phyloP scores from a whole-genome alignment of 2,888 invertebrate species.

The Zygothrica quintamaculata region DNA sequence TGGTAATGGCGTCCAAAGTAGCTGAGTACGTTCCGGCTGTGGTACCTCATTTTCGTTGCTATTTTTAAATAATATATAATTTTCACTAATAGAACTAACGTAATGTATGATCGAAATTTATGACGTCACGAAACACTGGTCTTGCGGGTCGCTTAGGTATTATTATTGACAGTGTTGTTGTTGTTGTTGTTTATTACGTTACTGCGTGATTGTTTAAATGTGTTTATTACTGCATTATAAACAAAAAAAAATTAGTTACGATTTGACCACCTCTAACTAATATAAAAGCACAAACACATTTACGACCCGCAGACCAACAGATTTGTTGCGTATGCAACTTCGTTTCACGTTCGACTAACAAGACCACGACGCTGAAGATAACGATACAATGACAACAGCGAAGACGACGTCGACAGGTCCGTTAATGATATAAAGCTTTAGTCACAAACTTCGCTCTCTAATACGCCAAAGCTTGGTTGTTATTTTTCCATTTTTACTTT shows the following conservation, averaged over 20 bases:
- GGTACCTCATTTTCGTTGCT: conserved; percentile 46
- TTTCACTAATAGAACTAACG: conserved; percentile 1
- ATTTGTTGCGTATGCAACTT: conserved; percentile 62
- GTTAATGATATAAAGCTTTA: conserved; percentile 28
- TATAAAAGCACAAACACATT: conserved; percentile 20
- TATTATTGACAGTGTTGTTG: neutral
- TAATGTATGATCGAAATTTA: conserved; percentile 27
- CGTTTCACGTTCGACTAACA: conserved; percentile 55
- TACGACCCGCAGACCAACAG: conserved; percentile 58
- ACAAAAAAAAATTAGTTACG: conserved; percentile 56
- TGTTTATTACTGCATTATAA: conserved; percentile 29
- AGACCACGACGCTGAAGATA: conserved; percentile 11
- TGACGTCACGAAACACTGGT: conserved; percentile 49
- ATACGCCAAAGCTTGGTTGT: conserved; percentile 27
- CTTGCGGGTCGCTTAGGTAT: neutral
- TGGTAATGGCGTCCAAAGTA: conserved; percentile 46
- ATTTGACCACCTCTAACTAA: conserved; percentile 19
- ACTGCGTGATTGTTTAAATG: neutral
- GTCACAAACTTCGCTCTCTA: conserved; percentile 6
- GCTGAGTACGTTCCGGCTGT: conserved; percentile 35
- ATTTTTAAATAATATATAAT: conserved; percentile 13
- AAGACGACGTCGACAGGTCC: conserved; percentile 11
- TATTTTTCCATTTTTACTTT: conserved; percentile 22
- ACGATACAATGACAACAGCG: conserved; percentile 10
- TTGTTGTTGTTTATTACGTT: neutral